A percentile compares a stretch with the other conserved stretches of the same genome.
These are phyloP conservation scores for Typhlichthys eigenmanni DNA, from an alignment of 2,797 vertebrate genomes.

Conservation along the genomic window DNA sequence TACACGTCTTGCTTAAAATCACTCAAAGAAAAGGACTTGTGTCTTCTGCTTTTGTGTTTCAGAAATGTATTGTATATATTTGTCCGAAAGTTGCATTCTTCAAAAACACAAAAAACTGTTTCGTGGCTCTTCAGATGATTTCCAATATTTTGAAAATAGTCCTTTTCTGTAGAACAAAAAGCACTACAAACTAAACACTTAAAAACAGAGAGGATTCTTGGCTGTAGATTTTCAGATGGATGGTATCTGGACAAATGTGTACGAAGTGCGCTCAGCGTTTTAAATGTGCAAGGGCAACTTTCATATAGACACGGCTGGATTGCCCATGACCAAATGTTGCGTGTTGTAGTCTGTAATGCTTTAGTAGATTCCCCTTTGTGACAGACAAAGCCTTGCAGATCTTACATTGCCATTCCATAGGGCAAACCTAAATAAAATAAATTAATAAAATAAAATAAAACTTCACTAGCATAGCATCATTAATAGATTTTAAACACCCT, in stretches of 20 bases:
- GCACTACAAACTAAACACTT: conserved; percentile 40
- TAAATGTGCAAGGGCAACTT: conserved; percentile 45
- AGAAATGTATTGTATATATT: conserved; percentile 53
- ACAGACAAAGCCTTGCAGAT: conserved; percentile 32
- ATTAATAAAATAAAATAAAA: conserved; percentile 1
- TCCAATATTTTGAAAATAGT: conserved; percentile 50
- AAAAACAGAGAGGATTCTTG: conserved; percentile 20
- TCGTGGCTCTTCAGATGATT: conserved; percentile 43
- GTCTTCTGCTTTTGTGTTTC: conserved; percentile 51
- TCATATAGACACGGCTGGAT: conserved; percentile 24
- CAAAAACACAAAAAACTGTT: conserved; percentile 50
- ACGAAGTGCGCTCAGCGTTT: conserved; percentile 35
- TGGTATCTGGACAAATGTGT: conserved; percentile 48
- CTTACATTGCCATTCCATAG: conserved; percentile 42
- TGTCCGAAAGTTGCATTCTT: conserved; percentile 40
- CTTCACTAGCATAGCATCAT: no score
- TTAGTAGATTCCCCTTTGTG: conserved; percentile 35
- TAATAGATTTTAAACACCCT: no score
- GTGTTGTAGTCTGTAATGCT: conserved; percentile 40
- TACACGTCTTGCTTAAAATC: conserved; percentile 37
- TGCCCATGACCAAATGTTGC: conserved; percentile 29
- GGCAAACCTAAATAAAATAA: conserved; percentile 4
- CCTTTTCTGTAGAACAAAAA: conserved; percentile 33
- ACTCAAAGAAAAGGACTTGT: conserved; percentile 30
- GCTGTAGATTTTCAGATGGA: conserved; percentile 25